phyloP scores from a whole-genome alignment of 2,797 vertebrate genomes.

The Amphiprion clarkii region DNA sequence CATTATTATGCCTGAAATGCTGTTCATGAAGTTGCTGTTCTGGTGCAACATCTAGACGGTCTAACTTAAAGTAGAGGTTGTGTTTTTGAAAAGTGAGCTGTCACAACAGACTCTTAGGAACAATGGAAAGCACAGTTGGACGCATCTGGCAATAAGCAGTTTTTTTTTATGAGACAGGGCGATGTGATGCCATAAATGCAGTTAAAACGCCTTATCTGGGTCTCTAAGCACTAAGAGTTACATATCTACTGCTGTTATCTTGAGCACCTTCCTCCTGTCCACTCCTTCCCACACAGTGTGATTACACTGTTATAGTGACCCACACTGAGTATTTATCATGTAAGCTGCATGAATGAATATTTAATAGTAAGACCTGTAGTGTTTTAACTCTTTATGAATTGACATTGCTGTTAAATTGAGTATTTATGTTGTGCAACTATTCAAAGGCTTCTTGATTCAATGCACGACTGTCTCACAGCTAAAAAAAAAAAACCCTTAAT shows the following conservation, averaged over 20 bases:
- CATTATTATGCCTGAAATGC: neutral
- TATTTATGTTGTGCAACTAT: neutral
- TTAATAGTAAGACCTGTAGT: neutral
- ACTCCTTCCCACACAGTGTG: neutral
- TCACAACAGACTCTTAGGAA: constrained; percentile 13
- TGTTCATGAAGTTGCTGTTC: neutral
- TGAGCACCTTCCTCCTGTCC: constrained; percentile 1
- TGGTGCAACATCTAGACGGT: neutral
- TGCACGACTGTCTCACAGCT: neutral
- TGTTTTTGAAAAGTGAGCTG: neutral
- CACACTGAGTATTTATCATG: neutral
- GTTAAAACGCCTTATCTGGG: constrained; percentile 24
- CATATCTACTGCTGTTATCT: constrained; percentile 24
- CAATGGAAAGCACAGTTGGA: constrained; percentile 33
- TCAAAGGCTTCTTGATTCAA: neutral
- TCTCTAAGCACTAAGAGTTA: neutral
- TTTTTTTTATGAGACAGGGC: neutral
- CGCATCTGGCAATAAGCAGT: constrained; percentile 6
- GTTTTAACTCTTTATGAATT: too few species aligned
- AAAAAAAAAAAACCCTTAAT: neutral
- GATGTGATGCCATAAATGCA: constrained; percentile 19
- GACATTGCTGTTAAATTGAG: neutral
- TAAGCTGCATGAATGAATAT: neutral
- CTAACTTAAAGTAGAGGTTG: neutral
- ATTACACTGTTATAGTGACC: neutral